Conservation (phyloP, 1,140 invertebrate species). For the Drosophila seguyi region DNA sequence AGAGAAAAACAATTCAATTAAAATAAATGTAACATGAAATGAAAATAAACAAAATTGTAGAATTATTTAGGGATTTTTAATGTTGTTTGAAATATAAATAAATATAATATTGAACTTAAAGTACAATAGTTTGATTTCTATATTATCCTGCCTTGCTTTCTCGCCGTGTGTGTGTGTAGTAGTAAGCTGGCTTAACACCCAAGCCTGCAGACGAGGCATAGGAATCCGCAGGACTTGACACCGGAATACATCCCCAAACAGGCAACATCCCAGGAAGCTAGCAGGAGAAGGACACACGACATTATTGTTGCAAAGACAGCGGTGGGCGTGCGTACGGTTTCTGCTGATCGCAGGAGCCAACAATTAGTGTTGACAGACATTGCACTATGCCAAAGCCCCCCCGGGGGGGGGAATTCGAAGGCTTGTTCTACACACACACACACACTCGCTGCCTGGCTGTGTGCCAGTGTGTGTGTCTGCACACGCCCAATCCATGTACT, state of each 20-base stretch:
- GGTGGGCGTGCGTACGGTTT: constrained; percentile 17
- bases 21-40: neutral
- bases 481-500: constrained; percentile 58
- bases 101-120: neutral
- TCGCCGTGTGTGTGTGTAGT: constrained; percentile 13
- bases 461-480: constrained; percentile 14
- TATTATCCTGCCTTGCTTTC: no score
- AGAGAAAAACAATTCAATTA: neutral
- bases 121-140: neutral
- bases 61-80: neutral
- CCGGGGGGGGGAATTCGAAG: constrained; percentile 73
- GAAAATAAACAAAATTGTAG: neutral
- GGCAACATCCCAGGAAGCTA: constrained; percentile 1
- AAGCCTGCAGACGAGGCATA: constrained; percentile 7
- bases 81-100: neutral
- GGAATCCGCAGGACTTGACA: constrained; percentile 15
- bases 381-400: constrained; percentile 74
- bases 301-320: constrained; percentile 77
- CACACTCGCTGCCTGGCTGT: no score
- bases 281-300: constrained; percentile 39
- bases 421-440: constrained; percentile 58
- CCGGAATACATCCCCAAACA: constrained; percentile 25
- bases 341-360: constrained; percentile 70
- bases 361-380: constrained; percentile 84
- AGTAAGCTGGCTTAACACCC: constrained; percentile 53